These are phyloP conservation scores for Drosophila prolongata DNA, from an alignment of 2,888 invertebrate species.

Conservation along the genomic window DNA sequence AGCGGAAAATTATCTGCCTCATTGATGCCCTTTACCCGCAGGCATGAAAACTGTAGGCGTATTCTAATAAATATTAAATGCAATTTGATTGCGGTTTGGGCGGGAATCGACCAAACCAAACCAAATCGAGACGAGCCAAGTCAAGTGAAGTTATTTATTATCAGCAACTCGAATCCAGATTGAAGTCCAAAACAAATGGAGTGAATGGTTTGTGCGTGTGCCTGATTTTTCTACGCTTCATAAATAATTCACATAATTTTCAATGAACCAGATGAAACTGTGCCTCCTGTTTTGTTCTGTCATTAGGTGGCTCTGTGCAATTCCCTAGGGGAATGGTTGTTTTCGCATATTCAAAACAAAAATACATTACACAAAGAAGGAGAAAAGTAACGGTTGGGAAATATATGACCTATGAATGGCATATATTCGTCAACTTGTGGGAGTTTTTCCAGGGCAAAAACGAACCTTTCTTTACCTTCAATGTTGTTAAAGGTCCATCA, in stretches of 20 bases:
- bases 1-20: slow-evolving; percentile 15
- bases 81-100: slow-evolving; percentile 67
- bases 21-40: slow-evolving; percentile 28
- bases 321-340: slow-evolving; percentile 14
- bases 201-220: slow-evolving; percentile 9
- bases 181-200: slow-evolving; percentile 34
- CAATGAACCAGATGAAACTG: slow-evolving; percentile 38
- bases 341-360: slow-evolving; percentile 27
- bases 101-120: slow-evolving; percentile 9
- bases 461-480: slow-evolving; percentile 5
- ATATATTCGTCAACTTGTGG: slow-evolving; percentile 25
- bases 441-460: slow-evolving; percentile 4
- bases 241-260: slow-evolving; percentile 66
- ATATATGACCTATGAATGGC: slow-evolving; percentile 26
- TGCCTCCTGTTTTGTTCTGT: slow-evolving; percentile 14
- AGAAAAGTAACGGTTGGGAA: neutral
- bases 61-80: slow-evolving; percentile 71
- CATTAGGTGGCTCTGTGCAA: slow-evolving; percentile 3
- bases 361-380: slow-evolving; percentile 1
- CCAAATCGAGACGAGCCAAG: slow-evolving; percentile 5
- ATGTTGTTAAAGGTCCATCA: slow-evolving; percentile 21
- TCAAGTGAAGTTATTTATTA: slow-evolving; percentile 34
- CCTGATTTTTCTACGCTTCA: slow-evolving; percentile 39
- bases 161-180: slow-evolving; percentile 29
- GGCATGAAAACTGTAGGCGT: slow-evolving; percentile 6